Evolutionary conservation across 1,140 invertebrate genomes (phyloP).

Genomic region (Trichonephila inaurata): DNA sequence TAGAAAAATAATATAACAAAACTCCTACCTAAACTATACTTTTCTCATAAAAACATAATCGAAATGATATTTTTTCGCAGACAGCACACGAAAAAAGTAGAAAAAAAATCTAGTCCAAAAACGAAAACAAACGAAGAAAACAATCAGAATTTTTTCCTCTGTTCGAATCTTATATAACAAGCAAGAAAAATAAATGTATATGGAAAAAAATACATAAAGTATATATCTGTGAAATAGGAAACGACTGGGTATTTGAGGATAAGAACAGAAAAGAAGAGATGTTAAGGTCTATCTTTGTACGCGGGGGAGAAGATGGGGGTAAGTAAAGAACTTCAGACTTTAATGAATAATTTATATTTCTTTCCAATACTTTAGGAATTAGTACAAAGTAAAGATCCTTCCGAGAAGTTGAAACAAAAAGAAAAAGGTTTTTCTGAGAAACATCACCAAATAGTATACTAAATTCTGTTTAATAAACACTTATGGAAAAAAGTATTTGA

Average conservation of each 20-base stretch:
- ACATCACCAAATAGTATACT: background rate
- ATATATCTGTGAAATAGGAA: conserved; percentile 34
- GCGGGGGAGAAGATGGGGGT: background rate
- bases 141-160: conserved; percentile 25
- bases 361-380: background rate
- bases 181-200: conserved; percentile 54
- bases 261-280: background rate
- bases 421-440: background rate
- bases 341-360: conserved; percentile 51
- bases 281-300: background rate
- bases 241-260: background rate
- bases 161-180: conserved; percentile 44
- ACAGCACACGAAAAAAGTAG: background rate
- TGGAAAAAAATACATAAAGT: background rate
- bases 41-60: conserved; percentile 59
- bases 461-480: background rate
- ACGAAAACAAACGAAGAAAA: conserved; percentile 5
- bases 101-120: no score
- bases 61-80: conserved; percentile 48
- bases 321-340: background rate
- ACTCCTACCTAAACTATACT: conserved; percentile 46
- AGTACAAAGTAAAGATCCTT: background rate
- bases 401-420: background rate
- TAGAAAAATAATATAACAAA: conserved; percentile 52
- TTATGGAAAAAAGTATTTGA: background rate